Conservation (phyloP, 2,113 vertebrate genomes). For the Anthoscopus minutus region DNA sequence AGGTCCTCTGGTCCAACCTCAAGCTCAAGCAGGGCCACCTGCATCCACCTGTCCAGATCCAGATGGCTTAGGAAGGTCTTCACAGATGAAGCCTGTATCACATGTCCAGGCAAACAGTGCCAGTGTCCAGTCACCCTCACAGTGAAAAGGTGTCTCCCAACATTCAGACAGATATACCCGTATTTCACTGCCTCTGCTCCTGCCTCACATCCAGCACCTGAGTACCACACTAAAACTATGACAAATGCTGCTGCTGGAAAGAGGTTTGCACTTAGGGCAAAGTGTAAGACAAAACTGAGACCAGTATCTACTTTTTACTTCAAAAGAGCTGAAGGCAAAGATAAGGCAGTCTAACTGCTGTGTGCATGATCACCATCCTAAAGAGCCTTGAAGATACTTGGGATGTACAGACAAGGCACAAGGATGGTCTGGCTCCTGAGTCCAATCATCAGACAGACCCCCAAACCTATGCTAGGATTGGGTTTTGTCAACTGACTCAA, state of each 20-base stretch:
- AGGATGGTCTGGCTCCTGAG: rapidly evolving
- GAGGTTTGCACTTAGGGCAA: neutral
- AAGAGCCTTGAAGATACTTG: neutral
- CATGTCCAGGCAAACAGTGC: neutral
- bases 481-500: neutral
- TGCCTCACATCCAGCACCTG: neutral
- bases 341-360: neutral
- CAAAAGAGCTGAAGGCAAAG: neutral
- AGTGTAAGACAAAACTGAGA: neutral
- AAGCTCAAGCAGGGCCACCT: neutral
- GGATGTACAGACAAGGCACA: neutral
- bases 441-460: no score
- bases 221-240: neutral
- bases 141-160: neutral
- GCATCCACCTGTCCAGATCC: neutral
- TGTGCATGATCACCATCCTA: neutral
- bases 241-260: neutral
- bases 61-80: neutral
- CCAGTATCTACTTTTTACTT: neutral
- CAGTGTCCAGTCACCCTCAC: neutral
- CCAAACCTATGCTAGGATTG: neutral
- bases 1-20: neutral
- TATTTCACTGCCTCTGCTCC: neutral
- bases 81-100: neutral
- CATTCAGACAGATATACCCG: neutral